phyloP scores from a whole-genome alignment of 2,113 vertebrate species.

The Ceratotherium simum region DNA sequence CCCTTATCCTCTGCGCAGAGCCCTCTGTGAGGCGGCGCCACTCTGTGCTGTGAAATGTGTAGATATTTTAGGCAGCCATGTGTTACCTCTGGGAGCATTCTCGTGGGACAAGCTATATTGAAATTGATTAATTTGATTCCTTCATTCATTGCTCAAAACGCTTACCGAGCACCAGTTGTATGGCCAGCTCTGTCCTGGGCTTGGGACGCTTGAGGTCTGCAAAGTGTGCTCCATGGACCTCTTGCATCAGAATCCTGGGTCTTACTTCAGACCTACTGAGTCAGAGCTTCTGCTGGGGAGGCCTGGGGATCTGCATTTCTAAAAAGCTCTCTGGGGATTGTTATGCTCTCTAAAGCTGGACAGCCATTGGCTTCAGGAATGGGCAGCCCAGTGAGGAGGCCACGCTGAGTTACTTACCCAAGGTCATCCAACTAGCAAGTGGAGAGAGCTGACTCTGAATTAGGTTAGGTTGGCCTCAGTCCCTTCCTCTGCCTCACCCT shows the following conservation, averaged over 20 bases:
- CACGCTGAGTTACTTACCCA: background rate
- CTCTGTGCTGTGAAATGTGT: background rate
- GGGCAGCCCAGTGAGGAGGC: background rate
- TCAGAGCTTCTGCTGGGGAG: background rate
- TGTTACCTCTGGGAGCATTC: background rate
- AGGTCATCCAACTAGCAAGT: background rate
- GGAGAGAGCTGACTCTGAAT: background rate
- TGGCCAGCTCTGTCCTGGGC: background rate
- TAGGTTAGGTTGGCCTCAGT: background rate
- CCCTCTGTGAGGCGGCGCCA: fast-evolving
- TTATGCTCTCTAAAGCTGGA: background rate
- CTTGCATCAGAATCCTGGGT: background rate
- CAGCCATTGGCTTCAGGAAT: background rate
- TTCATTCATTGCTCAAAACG: background rate
- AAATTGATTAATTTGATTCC: background rate
- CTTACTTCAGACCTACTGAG: background rate
- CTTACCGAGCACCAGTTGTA: background rate
- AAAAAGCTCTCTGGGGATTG: background rate
- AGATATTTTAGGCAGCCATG: background rate
- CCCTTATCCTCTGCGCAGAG: background rate
- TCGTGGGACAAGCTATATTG: background rate
- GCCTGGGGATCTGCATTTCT: background rate
- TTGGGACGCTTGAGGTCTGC: background rate
- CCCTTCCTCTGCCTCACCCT: background rate
- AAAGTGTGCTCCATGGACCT: fast-evolving